These are phyloP conservation scores for Pilophorus perplexus DNA, from an alignment of 2,888 invertebrate genomes.

Conservation along the genomic window DNA sequence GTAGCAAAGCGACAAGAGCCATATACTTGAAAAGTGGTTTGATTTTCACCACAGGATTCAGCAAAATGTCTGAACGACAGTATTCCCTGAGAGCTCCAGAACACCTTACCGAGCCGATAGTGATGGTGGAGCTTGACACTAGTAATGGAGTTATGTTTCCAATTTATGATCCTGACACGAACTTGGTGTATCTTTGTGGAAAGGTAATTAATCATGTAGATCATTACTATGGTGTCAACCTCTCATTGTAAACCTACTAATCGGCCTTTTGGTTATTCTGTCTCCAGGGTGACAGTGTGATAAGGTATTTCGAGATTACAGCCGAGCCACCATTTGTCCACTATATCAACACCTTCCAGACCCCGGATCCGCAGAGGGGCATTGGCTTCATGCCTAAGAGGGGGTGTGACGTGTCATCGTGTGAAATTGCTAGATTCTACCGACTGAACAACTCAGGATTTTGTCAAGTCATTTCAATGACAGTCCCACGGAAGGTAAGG, in stretches of 20 bases:
- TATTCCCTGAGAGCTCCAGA: constrained; percentile 92
- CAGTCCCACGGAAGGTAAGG: constrained; percentile 89
- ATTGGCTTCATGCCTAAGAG: constrained; percentile 98
- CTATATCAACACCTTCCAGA: constrained; percentile 95
- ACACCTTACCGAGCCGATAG: constrained; percentile 80
- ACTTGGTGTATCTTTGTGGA: constrained; percentile 90
- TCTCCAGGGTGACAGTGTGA: constrained; percentile 90
- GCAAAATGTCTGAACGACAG: constrained; percentile 95
- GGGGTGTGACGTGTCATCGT: constrained; percentile 89
- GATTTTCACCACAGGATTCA: constrained; percentile 95
- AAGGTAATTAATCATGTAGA: constrained; percentile 61
- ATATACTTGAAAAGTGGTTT: constrained; percentile 87
- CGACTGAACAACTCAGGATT: constrained; percentile 90
- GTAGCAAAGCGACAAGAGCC: constrained; percentile 86
- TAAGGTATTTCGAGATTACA: constrained; percentile 90
- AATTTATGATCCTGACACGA: constrained; percentile 92
- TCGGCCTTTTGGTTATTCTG: too few relatives aligned
- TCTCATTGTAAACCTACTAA: too few relatives aligned
- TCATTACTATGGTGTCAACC: too few relatives aligned
- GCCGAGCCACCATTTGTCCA: constrained; percentile 92
- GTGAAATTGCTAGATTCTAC: constrained; percentile 94
- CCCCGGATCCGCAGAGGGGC: constrained; percentile 95
- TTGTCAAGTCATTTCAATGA: constrained; percentile 96
- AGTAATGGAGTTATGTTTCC: constrained; percentile 98
- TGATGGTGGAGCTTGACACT: constrained; percentile 89